Percentiles rank a stretch among this genome's conserved stretches.
These are phyloP conservation scores for Caenorhabditis becei DNA, from an alignment of 2,888 invertebrate species.

Conservation along the genomic window DNA sequence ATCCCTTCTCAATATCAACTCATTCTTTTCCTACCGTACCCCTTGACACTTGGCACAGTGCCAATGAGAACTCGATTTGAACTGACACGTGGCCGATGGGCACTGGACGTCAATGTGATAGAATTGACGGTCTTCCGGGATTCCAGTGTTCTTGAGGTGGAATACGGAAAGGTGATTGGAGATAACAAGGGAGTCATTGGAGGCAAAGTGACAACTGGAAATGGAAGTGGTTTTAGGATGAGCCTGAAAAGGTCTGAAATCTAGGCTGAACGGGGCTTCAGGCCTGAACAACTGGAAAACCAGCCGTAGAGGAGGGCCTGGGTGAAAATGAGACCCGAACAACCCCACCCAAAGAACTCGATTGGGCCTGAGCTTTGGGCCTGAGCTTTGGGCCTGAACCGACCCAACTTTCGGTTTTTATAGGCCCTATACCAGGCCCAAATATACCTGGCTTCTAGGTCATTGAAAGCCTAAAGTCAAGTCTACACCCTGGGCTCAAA, in stretches of 20 bases:
- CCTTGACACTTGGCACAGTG: slow-evolving; percentile 61
- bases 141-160: slow-evolving; percentile 34
- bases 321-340: too few species aligned
- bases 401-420: too few species aligned
- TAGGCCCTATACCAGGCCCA: too few species aligned
- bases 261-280: too few species aligned
- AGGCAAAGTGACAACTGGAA: slow-evolving; percentile 65
- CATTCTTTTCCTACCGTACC: slow-evolving; percentile 4
- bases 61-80: slow-evolving; percentile 63
- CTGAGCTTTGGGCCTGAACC: too few species aligned
- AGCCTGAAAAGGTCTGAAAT: neutral
- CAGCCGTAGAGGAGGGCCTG: too few species aligned
- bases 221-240: neutral
- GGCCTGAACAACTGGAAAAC: too few species aligned
- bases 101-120: slow-evolving; percentile 49
- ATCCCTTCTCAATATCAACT: neutral
- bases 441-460: too few species aligned
- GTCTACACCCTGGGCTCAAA: too few species aligned
- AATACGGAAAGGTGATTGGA: slow-evolving; percentile 63
- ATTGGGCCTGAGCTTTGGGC: too few species aligned
- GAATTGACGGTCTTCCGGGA: slow-evolving; percentile 36
- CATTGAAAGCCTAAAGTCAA: too few species aligned
- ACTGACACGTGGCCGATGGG: slow-evolving; percentile 28
- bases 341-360: too few species aligned
- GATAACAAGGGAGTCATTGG: slow-evolving; percentile 65